Evolutionary conservation across 1,140 invertebrate species (phyloP).

Genomic region (Drosophila neocordata): DNA sequence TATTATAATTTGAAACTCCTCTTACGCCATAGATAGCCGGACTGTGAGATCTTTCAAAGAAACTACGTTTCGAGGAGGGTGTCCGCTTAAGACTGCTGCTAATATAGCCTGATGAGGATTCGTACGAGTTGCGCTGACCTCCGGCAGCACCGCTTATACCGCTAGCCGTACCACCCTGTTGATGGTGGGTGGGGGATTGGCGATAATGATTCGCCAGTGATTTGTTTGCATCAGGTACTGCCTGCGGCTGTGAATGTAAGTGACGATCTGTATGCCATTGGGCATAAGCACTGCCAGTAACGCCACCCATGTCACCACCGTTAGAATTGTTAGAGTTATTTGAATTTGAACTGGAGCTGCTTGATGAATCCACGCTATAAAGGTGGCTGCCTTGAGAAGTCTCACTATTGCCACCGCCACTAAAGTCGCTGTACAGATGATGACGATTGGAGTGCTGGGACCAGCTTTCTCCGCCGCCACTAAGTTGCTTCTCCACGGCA

Average conservation of each 20-base stretch:
- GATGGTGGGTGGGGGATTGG: slow-evolving; percentile 65
- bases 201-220: slow-evolving; percentile 71
- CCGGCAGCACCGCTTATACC: background rate
- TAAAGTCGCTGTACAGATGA: slow-evolving; percentile 44
- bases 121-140: slow-evolving; percentile 57
- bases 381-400: slow-evolving; percentile 50
- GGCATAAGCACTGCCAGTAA: slow-evolving; percentile 69
- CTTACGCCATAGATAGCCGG: slow-evolving; percentile 79
- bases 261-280: slow-evolving; percentile 69
- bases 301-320: slow-evolving; percentile 45
- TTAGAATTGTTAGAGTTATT: slow-evolving; percentile 52
- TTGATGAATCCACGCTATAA: slow-evolving; percentile 71
- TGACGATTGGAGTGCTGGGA: slow-evolving; percentile 44
- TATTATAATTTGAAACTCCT: background rate
- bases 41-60: slow-evolving; percentile 78
- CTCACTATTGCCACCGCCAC: slow-evolving; percentile 43
- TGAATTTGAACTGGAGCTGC: slow-evolving; percentile 74
- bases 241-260: slow-evolving; percentile 72
- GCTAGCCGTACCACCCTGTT: background rate
- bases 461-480: slow-evolving; percentile 69
- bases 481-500: slow-evolving; percentile 80
- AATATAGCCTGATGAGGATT: slow-evolving; percentile 43
- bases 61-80: slow-evolving; percentile 74
- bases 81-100: slow-evolving; percentile 74
- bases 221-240: slow-evolving; percentile 73